phyloP scores from a whole-genome alignment of 2,113 vertebrate species.

The Ptilonorhynchus violaceus region DNA sequence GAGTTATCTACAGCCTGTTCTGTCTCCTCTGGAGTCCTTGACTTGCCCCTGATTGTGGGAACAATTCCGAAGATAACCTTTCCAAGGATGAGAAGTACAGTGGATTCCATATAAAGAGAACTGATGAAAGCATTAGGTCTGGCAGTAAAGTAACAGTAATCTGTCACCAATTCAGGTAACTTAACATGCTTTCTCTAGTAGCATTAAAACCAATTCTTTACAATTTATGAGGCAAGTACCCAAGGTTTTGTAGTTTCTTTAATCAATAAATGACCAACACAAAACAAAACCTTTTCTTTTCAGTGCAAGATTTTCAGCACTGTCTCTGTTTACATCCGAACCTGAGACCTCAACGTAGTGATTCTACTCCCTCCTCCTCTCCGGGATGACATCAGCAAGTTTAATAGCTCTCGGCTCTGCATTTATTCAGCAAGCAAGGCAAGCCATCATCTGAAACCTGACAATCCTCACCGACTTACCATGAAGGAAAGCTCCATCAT shows the following conservation, averaged over 20 bases:
- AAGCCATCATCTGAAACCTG: slow-evolving; percentile 32
- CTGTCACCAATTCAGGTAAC: not conserved
- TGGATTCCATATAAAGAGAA: not conserved
- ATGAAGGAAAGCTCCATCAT: slow-evolving; percentile 45
- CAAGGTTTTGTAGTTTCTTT: not conserved
- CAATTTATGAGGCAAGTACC: not conserved
- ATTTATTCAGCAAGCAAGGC: not conserved
- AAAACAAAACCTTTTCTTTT: not conserved
- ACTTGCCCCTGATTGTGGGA: not conserved
- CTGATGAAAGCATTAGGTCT: not conserved
- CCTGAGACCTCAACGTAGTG: not conserved
- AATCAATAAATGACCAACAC: not conserved
- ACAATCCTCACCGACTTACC: slow-evolving; percentile 60
- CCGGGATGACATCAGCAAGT: not conserved
- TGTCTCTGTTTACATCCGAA: not conserved
- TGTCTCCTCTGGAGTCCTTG: slow-evolving; percentile 16
- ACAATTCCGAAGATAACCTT: not conserved
- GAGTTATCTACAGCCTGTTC: slow-evolving; percentile 5
- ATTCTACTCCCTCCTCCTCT: not conserved
- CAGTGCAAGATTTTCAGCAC: not conserved
- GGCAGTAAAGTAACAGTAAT: not conserved
- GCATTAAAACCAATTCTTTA: not conserved
- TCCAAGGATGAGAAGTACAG: not conserved
- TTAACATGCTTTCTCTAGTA: not conserved
- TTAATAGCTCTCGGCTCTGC: not conserved